Evolutionary conservation across 2,797 vertebrate genomes (phyloP).

Genomic region (Onychomys torridus): DNA sequence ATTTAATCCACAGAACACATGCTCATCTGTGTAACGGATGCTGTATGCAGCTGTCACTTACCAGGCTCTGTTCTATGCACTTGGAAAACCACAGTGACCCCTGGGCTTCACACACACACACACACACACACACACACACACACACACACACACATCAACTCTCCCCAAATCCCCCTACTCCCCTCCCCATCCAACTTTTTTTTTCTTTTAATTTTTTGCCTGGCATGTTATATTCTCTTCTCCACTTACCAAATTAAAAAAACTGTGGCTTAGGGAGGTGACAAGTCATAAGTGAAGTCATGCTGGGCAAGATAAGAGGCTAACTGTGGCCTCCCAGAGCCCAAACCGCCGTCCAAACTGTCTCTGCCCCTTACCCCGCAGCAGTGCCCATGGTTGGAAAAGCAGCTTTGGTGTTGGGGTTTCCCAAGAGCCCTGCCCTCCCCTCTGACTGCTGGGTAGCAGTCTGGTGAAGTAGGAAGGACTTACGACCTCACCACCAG

Average conservation of each 20-base stretch:
- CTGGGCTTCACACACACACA: neutral
- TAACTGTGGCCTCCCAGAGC: neutral
- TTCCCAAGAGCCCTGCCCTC: neutral
- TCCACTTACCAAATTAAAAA: constrained; percentile 15
- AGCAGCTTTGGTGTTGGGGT: neutral
- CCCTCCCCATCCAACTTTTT: neutral
- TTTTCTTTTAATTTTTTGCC: neutral
- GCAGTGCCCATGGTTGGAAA: neutral
- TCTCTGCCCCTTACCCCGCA: neutral
- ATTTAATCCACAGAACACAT: neutral
- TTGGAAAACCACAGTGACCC: neutral
- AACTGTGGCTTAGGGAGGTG: neutral
- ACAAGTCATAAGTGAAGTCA: neutral
- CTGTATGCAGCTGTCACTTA: neutral
- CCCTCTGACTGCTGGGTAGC: neutral
- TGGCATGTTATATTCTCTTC: neutral
- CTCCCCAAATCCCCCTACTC: neutral
- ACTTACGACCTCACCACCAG: neutral
- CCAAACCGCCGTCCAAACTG: neutral
- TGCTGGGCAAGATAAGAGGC: neutral
- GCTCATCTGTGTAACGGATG: neutral
- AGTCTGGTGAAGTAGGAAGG: neutral
- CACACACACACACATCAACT: neutral
- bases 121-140: neutral
- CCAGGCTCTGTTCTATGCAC: neutral